These are phyloP conservation scores for Scaptomyza graminum DNA, from an alignment of 1,140 invertebrate genomes.

Conservation along the genomic window DNA sequence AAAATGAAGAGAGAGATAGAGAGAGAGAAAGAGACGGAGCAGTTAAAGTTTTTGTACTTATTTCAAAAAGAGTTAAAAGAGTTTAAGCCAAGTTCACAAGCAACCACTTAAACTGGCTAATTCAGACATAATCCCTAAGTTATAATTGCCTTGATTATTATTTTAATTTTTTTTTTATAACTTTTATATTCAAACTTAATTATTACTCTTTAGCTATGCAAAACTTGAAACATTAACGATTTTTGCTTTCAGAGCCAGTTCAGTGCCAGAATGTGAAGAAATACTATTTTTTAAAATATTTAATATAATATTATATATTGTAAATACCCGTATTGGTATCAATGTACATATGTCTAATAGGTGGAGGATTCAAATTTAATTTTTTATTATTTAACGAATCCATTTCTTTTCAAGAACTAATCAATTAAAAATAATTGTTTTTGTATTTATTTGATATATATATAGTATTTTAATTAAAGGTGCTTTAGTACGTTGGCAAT, in stretches of 20 bases:
- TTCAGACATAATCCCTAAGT: constrained; percentile 2
- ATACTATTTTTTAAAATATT: no score
- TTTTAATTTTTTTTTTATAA: neutral
- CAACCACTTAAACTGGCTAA: neutral
- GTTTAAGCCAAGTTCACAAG: constrained; percentile 4
- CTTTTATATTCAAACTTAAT: neutral
- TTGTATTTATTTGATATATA: no score
- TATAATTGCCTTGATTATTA: neutral
- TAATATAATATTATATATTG: no score
- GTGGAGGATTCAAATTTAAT: no score
- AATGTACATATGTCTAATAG: no score
- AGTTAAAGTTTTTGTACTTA: constrained; percentile 1
- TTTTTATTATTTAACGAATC: no score
- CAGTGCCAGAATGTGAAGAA: neutral
- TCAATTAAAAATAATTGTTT: no score
- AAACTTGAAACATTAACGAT: neutral
- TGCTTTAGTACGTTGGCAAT: no score
- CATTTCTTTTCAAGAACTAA: no score
- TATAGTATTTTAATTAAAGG: no score
- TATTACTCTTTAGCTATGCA: neutral
- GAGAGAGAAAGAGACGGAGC: neutral
- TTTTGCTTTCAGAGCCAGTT: neutral
- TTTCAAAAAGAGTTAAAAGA: neutral
- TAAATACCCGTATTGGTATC: no score
- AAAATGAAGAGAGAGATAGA: constrained; percentile 1